phyloP scores from a whole-genome alignment of 2,797 vertebrate genomes.

The Nothura maculosa region DNA sequence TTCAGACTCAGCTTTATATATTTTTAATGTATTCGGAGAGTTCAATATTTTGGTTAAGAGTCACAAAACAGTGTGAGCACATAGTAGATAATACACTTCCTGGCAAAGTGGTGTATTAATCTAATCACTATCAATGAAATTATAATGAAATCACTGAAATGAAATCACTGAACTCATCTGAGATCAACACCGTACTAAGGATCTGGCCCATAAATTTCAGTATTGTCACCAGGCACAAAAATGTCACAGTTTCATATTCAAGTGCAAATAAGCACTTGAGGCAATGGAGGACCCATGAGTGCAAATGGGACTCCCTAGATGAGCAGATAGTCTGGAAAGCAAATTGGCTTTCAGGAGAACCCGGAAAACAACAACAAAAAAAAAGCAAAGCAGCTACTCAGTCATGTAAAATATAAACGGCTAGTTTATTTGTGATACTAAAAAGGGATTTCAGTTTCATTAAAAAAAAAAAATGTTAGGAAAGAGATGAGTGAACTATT shows the following conservation, averaged over 20 bases:
- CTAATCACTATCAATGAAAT: not conserved
- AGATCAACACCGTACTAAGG: not conserved
- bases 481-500: conserved; percentile 61
- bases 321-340: not conserved
- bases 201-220: not conserved
- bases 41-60: not conserved
- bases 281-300: not conserved
- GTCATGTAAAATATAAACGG: not conserved
- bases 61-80: not conserved
- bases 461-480: not conserved
- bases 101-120: not conserved
- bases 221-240: not conserved
- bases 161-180: not conserved
- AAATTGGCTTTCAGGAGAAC: not conserved
- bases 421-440: conserved; percentile 4
- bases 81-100: not conserved
- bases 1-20: rapidly evolving
- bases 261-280: not conserved
- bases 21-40: not conserved
- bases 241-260: not conserved
- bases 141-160: no score
- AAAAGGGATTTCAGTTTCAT: conserved; percentile 20
- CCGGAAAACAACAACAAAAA: not conserved
- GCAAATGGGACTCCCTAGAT: not conserved
- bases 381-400: not conserved